Conservation (phyloP, 2,113 vertebrate species). For the Gymnogyps californianus region DNA sequence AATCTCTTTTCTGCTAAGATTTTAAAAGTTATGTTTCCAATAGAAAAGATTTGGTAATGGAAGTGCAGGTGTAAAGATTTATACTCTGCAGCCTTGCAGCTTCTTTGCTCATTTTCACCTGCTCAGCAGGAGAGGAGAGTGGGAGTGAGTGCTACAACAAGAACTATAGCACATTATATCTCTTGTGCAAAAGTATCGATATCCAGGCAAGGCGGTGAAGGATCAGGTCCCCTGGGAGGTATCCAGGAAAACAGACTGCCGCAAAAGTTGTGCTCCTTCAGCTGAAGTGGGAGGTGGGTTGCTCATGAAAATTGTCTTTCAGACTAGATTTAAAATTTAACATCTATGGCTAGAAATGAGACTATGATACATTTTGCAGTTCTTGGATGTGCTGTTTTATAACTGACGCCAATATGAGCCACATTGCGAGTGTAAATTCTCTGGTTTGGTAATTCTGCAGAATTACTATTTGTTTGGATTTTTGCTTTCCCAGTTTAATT, state of each 20-base stretch:
- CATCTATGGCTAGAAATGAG: neutral
- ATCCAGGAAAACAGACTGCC: neutral
- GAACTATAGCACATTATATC: neutral
- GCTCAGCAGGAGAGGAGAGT: slow-evolving; percentile 13
- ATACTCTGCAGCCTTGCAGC: neutral
- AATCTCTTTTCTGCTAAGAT: neutral
- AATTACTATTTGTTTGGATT: neutral
- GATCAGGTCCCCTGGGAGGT: neutral
- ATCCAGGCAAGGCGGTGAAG: neutral
- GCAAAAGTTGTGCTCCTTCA: neutral
- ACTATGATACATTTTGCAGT: neutral
- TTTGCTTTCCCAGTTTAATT: neutral
- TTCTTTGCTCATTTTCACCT: slow-evolving; percentile 45
- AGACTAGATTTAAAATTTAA: neutral
- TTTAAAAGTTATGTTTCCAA: neutral
- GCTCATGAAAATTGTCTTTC: neutral
- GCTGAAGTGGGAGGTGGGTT: neutral
- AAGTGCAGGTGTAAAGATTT: neutral
- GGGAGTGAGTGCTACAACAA: neutral
- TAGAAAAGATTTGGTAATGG: neutral
- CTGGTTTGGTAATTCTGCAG: neutral
- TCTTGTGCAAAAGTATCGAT: neutral
- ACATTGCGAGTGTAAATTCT: neutral
- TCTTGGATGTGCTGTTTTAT: neutral
- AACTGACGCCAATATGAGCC: neutral